These are phyloP conservation scores for Hapalemur alaotrensis DNA, from an alignment of 2,797 vertebrate genomes.

Conservation along the genomic window DNA sequence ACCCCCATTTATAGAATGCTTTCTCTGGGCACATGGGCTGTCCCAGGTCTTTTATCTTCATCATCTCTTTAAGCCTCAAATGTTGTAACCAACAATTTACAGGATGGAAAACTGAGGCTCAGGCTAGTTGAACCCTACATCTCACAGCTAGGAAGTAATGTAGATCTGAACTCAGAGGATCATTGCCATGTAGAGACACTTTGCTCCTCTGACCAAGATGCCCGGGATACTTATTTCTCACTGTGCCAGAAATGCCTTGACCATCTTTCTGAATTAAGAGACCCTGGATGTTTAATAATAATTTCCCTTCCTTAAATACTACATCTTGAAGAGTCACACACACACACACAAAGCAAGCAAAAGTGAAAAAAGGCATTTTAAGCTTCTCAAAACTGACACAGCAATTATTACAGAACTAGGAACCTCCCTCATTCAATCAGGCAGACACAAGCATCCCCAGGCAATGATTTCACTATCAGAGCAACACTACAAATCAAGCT, in stretches of 20 bases:
- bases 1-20: accelerated
- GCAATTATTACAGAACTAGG: neutral
- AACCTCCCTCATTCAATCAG: neutral
- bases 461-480: neutral
- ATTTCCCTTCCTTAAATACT: neutral
- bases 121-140: neutral
- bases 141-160: neutral
- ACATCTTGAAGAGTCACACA: neutral
- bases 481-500: neutral
- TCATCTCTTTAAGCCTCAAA: neutral
- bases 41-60: neutral
- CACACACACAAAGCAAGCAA: neutral
- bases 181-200: neutral
- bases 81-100: neutral
- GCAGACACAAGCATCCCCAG: neutral
- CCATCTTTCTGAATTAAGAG: neutral
- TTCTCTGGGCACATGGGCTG: neutral
- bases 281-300: neutral
- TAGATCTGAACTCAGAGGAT: neutral
- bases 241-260: neutral
- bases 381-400: neutral
- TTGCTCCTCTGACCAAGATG: neutral
- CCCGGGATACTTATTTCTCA: neutral
- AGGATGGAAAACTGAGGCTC: neutral
- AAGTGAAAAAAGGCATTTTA: neutral